Percentiles rank a stretch among this genome's conserved stretches.
Conservation (phyloP, 2,113 vertebrate species). For the Siniperca chuatsi region DNA sequence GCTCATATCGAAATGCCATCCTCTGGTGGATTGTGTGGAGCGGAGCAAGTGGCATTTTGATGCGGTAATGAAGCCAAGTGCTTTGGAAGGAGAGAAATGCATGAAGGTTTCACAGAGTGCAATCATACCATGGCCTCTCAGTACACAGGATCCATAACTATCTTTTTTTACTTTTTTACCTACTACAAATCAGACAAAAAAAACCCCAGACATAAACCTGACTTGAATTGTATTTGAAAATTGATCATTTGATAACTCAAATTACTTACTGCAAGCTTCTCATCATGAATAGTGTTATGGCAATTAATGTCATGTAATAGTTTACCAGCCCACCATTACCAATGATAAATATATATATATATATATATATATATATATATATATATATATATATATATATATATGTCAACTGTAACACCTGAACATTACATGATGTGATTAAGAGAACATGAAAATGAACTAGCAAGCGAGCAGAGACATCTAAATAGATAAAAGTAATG, state of each 20-base stretch:
- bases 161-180: background rate
- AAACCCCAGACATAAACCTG: background rate
- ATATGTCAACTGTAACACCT: too few species aligned
- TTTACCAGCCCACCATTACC: too few species aligned
- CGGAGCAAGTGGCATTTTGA: slow-evolving; percentile 15
- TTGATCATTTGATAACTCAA: background rate
- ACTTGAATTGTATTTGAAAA: background rate
- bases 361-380: too few species aligned
- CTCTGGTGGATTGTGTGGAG: background rate
- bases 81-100: background rate
- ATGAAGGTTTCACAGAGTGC: background rate
- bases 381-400: too few species aligned
- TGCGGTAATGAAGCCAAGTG: slow-evolving; percentile 8
- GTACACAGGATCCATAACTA: background rate
- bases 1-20: slow-evolving; percentile 35
- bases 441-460: too few species aligned
- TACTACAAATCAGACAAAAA: background rate
- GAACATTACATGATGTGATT: too few species aligned
- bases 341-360: too few species aligned
- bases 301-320: background rate
- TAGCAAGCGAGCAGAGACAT: too few species aligned
- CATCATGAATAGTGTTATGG: background rate
- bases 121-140: background rate
- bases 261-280: background rate
- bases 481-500: too few species aligned